Evolutionary conservation across 2,113 vertebrate genomes (phyloP).

Genomic region (Origma solitaria): DNA sequence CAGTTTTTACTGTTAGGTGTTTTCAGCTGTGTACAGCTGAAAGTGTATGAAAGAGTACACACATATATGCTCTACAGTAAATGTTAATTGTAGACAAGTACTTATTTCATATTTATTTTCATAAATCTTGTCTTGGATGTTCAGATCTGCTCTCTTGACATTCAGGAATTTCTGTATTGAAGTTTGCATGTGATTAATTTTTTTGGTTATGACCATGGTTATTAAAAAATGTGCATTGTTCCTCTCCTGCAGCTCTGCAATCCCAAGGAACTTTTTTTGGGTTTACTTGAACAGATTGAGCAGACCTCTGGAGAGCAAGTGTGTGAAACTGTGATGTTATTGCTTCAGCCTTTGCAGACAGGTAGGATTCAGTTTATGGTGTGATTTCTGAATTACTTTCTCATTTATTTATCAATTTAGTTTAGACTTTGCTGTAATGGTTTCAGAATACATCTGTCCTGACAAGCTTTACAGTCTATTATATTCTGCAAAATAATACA

Average conservation of each 20-base stretch:
- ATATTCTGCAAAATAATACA: not conserved
- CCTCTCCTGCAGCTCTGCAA: conserved; percentile 80
- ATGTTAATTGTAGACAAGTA: not conserved
- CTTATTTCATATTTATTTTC: not conserved
- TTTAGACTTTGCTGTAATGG: not conserved
- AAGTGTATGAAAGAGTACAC: not conserved
- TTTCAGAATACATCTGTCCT: not conserved
- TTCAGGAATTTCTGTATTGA: not conserved
- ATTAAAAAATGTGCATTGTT: not conserved
- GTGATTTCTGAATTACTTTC: not conserved
- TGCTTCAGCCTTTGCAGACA: conserved; percentile 88
- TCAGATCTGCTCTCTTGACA: not conserved
- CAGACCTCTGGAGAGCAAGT: conserved; percentile 78
- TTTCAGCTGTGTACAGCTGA: not conserved
- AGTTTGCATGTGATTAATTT: not conserved
- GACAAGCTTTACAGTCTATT: not conserved
- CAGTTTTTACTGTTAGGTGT: not conserved
- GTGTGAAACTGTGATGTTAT: conserved; percentile 78
- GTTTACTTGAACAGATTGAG: conserved; percentile 92
- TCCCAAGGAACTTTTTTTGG: conserved; percentile 93
- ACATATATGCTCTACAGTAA: not conserved
- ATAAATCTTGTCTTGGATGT: not conserved
- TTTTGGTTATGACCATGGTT: not conserved
- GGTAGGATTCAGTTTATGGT: conserved; percentile 70
- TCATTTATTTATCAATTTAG: not conserved